These are phyloP conservation scores for Tyrannus savana DNA, from an alignment of 2,113 vertebrate species.

Conservation along the genomic window DNA sequence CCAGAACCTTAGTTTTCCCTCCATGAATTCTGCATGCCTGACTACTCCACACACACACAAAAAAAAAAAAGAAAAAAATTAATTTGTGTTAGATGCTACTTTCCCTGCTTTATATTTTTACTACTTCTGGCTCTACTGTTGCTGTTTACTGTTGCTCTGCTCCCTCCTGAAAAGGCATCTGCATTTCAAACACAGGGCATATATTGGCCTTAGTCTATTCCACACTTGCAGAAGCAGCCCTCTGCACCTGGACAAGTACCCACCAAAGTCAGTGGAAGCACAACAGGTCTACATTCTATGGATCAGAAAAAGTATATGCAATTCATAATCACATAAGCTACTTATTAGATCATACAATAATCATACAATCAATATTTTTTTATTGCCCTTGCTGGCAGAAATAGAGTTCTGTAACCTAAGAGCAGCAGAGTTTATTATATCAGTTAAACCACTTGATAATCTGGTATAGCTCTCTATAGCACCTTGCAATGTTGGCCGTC, in stretches of 20 bases:
- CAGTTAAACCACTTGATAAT: background rate
- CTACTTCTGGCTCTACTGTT: background rate
- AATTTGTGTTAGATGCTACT: background rate
- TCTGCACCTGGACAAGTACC: background rate
- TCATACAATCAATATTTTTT: background rate
- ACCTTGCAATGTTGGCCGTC: accelerated
- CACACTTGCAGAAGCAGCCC: background rate
- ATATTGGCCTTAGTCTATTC: background rate
- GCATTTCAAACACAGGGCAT: background rate
- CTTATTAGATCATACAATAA: background rate
- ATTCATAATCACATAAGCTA: background rate
- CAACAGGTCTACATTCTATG: background rate
- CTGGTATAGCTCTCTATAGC: background rate
- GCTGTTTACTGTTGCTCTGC: background rate
- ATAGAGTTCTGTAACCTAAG: background rate
- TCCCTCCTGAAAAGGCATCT: background rate
- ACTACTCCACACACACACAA: too few species aligned
- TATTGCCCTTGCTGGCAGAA: background rate
- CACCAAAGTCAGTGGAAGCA: background rate
- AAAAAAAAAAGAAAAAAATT: background rate
- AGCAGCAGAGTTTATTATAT: background rate
- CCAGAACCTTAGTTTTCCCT: background rate
- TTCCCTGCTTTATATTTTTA: background rate
- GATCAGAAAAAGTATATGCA: background rate
- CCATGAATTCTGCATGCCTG: background rate